These are phyloP conservation scores for Pelodytes ibericus DNA, from an alignment of 2,797 vertebrate species.

Conservation along the genomic window DNA sequence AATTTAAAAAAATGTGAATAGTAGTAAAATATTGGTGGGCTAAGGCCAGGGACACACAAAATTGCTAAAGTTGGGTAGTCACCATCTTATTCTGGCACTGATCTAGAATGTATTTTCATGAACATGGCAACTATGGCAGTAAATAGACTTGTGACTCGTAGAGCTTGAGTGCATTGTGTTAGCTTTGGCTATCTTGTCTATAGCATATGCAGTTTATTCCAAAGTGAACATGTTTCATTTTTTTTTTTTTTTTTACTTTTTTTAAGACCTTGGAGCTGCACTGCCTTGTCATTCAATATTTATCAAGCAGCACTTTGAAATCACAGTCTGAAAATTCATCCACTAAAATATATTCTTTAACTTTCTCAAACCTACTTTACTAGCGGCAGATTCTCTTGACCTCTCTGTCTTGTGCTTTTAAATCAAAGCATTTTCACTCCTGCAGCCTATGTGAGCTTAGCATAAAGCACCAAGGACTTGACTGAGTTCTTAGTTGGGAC, in stretches of 20 bases:
- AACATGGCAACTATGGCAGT: no score
- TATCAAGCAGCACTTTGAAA: slow-evolving; percentile 18
- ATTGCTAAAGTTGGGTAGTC: no score
- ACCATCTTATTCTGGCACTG: no score
- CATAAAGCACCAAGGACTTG: no score
- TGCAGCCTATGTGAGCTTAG: no score
- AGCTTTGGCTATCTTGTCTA: no score
- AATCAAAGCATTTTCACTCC: not conserved
- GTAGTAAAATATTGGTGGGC: no score
- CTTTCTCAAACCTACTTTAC: not conserved
- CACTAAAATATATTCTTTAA: slow-evolving; percentile 9
- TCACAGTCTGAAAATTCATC: not conserved
- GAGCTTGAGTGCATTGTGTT: not conserved
- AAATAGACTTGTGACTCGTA: no score
- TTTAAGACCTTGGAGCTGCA: slow-evolving; percentile 8
- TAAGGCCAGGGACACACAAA: no score
- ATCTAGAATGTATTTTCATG: no score
- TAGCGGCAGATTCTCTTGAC: not conserved
- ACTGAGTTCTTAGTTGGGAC: no score
- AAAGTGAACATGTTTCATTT: not conserved
- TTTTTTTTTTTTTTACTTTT: slow-evolving; percentile 2
- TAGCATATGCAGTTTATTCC: not conserved
- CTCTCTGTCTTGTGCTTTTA: not conserved
- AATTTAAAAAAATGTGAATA: no score
- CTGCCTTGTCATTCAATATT: slow-evolving; percentile 5